phyloP scores from a whole-genome alignment of 92 coral and sea anemone species.

The Parazoanthus atlanticus region DNA sequence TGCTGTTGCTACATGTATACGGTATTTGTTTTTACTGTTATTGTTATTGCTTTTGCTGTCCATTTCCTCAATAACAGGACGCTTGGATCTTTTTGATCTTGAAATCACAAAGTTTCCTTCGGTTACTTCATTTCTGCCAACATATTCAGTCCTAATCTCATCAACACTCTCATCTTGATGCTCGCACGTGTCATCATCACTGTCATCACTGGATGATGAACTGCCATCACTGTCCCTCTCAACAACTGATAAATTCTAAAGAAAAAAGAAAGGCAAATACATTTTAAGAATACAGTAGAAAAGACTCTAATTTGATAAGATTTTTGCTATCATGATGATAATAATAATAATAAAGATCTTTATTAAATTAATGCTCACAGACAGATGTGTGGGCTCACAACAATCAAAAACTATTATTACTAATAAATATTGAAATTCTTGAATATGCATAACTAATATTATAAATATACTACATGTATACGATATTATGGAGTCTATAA shows the following conservation, averaged over 20 bases:
- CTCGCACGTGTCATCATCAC: conserved; percentile 41
- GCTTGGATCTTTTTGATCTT: conserved; percentile 51
- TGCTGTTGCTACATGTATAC: background rate
- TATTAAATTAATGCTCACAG: background rate
- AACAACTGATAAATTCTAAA: conserved; percentile 73
- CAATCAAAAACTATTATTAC: too few species aligned
- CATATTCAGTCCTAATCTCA: conserved; percentile 62
- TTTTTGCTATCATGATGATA: too few species aligned
- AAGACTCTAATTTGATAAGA: too few species aligned
- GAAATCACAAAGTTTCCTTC: conserved; percentile 74
- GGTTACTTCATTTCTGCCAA: conserved; percentile 60
- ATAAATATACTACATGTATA: too few species aligned
- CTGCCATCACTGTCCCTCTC: conserved; percentile 59
- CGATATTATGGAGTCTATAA: too few species aligned
- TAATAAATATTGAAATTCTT: too few species aligned
- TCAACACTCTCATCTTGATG: conserved; percentile 40
- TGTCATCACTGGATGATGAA: conserved; percentile 47
- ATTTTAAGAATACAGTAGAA: background rate
- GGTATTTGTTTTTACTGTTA: background rate
- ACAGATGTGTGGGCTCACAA: too few species aligned
- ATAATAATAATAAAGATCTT: background rate
- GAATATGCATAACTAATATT: too few species aligned
- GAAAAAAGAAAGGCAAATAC: background rate
- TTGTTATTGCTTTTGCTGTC: conserved; percentile 17
- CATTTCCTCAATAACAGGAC: conserved; percentile 77